Conservation (phyloP, 2,797 vertebrate genomes). For the Pseudocheirus occidentalis region DNA sequence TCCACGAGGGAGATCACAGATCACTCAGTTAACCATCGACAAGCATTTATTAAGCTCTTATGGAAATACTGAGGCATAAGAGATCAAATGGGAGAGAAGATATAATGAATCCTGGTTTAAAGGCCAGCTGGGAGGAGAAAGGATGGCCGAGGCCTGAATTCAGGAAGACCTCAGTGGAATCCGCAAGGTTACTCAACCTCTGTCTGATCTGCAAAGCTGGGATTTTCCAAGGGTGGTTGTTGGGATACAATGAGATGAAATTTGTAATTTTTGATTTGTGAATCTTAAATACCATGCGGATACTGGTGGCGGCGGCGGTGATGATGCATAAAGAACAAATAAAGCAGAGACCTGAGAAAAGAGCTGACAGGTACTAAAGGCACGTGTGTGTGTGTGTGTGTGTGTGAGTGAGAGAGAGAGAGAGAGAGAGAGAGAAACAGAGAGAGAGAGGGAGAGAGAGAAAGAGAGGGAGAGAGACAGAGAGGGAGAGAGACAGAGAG, state of each 20-base stretch:
- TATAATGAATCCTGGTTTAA: background rate
- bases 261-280: background rate
- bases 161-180: background rate
- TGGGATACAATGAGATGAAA: background rate
- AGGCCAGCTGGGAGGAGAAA: background rate
- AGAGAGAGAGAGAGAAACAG: too few species aligned
- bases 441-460: too few species aligned
- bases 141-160: background rate
- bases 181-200: background rate
- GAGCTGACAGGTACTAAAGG: conserved; percentile 71
- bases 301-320: background rate
- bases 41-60: background rate
- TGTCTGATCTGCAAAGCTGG: background rate
- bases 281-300: background rate
- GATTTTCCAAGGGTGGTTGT: background rate
- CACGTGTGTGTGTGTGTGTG: background rate
- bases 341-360: conserved; percentile 31
- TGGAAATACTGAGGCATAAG: background rate
- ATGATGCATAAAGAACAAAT: background rate
- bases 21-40: background rate
- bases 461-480: too few species aligned
- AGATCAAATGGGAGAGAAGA: conserved; percentile 26
- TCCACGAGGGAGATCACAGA: background rate
- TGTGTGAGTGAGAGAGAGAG: too few species aligned
- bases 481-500: too few species aligned